A percentile compares a stretch with the other conserved stretches of the same genome.
These are phyloP conservation scores for Cephus sareptanus DNA, from an alignment of 2,888 invertebrate genomes.

Conservation along the genomic window DNA sequence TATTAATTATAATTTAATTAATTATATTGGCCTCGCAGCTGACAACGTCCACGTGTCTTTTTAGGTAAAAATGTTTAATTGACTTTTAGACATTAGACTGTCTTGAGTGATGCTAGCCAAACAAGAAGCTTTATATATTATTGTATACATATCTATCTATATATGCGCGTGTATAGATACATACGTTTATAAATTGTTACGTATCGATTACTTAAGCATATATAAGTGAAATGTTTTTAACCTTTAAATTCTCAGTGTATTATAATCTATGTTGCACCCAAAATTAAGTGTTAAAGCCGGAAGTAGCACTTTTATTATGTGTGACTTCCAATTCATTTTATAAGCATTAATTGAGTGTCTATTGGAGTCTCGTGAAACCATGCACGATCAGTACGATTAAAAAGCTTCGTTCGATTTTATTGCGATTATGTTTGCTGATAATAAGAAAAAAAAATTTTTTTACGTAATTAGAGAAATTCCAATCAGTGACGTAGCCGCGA, in stretches of 20 bases:
- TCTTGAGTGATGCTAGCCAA: constrained; percentile 45
- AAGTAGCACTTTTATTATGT: constrained; percentile 24
- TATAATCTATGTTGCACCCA: constrained; percentile 46
- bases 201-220: constrained; percentile 41
- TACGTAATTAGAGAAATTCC: neutral
- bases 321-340: neutral
- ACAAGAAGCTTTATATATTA: constrained; percentile 44
- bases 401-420: neutral
- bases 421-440: neutral
- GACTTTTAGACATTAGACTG: constrained; percentile 32
- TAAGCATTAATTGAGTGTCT: neutral
- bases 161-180: constrained; percentile 28
- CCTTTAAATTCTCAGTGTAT: constrained; percentile 46
- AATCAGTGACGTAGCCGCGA: neutral
- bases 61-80: constrained; percentile 36
- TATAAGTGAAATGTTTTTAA: constrained; percentile 44
- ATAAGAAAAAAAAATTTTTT: neutral
- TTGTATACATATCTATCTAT: constrained; percentile 25
- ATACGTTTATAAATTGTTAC: constrained; percentile 39
- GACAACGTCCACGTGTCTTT: constrained; percentile 58
- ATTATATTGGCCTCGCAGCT: constrained; percentile 58
- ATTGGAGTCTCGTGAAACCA: neutral
- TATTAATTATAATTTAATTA: constrained; percentile 1
- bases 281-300: constrained; percentile 39
- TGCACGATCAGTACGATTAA: neutral